phyloP scores from a whole-genome alignment of 2,797 vertebrate species.

The Rhadinocentrus ornatus region DNA sequence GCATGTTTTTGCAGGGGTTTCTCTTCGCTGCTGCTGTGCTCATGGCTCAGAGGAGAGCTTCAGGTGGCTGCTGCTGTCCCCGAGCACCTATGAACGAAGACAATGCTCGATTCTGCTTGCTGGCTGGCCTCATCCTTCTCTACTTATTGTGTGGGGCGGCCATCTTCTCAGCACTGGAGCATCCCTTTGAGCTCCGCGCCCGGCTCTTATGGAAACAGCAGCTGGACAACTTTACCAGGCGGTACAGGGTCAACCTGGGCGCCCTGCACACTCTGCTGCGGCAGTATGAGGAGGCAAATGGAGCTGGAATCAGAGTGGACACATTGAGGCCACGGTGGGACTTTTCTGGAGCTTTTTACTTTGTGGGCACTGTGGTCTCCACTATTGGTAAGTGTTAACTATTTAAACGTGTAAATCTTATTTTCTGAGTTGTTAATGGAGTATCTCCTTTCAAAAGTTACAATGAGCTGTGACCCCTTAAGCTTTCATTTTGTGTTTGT shows the following conservation, averaged over 20 bases:
- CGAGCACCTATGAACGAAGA: constrained; percentile 82
- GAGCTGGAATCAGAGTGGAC: constrained; percentile 82
- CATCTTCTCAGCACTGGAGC: constrained; percentile 85
- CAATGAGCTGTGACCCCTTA: not conserved
- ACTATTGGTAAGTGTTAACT: constrained; percentile 81
- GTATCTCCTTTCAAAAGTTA: not conserved
- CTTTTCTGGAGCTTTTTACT: constrained; percentile 87
- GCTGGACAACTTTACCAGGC: constrained; percentile 81
- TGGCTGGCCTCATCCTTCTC: constrained; percentile 83
- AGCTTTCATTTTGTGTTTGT: constrained; percentile 9
- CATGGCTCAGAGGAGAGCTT: constrained; percentile 82
- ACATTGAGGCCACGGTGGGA: constrained; percentile 83
- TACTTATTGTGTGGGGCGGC: constrained; percentile 85
- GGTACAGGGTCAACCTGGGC: constrained; percentile 73
- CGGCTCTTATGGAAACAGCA: constrained; percentile 80
- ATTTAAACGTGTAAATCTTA: not conserved
- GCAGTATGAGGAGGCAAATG: constrained; percentile 84
- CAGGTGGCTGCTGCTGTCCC: constrained; percentile 77
- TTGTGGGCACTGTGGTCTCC: constrained; percentile 86
- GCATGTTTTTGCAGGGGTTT: constrained; percentile 60
- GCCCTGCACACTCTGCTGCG: constrained; percentile 79
- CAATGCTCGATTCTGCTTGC: constrained; percentile 85
- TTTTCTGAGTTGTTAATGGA: not conserved
- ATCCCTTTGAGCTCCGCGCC: constrained; percentile 81
- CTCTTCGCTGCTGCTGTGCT: constrained; percentile 58